Evolutionary conservation across 2,888 invertebrate species (phyloP).

Genomic region (Osmoderma eremita): DNA sequence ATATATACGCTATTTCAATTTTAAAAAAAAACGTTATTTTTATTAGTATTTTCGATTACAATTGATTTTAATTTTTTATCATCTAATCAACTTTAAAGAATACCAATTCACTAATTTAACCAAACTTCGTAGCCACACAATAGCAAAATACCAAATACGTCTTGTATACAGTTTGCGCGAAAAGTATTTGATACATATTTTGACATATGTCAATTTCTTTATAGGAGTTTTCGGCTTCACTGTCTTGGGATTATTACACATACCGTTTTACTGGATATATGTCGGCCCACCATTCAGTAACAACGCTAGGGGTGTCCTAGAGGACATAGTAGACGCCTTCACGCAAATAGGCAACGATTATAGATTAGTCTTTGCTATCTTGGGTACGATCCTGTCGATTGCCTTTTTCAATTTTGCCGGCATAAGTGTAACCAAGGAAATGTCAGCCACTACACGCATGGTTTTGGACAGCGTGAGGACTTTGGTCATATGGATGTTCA

Average conservation of each 20-base stretch:
- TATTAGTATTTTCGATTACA: too few relatives aligned
- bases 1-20: too few relatives aligned
- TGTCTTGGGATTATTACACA: constrained; percentile 70
- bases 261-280: constrained; percentile 84
- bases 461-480: constrained; percentile 86
- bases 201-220: constrained; percentile 43
- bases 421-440: constrained; percentile 90
- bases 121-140: too few relatives aligned
- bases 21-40: too few relatives aligned
- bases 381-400: constrained; percentile 83
- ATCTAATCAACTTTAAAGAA: too few relatives aligned
- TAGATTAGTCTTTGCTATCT: constrained; percentile 72
- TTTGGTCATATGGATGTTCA: constrained; percentile 88
- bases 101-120: too few relatives aligned
- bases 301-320: constrained; percentile 79
- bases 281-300: constrained; percentile 81
- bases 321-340: constrained; percentile 87
- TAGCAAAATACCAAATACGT: too few relatives aligned
- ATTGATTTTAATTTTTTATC: too few relatives aligned
- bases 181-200: background rate
- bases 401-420: constrained; percentile 95
- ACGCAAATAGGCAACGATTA: constrained; percentile 78
- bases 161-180: background rate
- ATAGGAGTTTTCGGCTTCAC: constrained; percentile 76
- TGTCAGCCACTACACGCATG: constrained; percentile 92